Percentiles rank a stretch among this genome's conserved stretches.
Conservation (phyloP, 2,113 vertebrate species). For the Pterocles gutturalis region DNA sequence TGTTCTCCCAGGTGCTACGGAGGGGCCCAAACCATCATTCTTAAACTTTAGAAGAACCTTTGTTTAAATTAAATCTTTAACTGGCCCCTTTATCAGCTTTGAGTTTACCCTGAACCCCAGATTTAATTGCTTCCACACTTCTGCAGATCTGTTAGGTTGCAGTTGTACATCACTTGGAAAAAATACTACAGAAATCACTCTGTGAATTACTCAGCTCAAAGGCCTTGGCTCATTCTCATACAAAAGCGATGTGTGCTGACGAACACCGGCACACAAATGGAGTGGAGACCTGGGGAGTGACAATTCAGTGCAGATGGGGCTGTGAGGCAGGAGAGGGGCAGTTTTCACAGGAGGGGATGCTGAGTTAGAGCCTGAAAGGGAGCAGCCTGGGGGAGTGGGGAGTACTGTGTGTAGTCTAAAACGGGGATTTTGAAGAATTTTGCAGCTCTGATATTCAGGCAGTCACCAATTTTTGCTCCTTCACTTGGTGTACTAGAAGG, state of each 20-base stretch:
- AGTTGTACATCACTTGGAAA: neutral
- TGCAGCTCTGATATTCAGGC: neutral
- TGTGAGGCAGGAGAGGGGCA: neutral
- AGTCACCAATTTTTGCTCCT: neutral
- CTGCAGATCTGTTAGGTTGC: neutral
- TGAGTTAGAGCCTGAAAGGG: neutral
- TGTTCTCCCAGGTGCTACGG: too few relatives aligned
- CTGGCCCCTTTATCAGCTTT: neutral
- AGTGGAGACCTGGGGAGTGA: neutral
- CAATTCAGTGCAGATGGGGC: neutral
- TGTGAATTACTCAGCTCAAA: neutral
- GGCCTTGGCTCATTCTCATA: neutral
- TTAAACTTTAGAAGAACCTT: neutral
- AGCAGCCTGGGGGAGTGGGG: neutral
- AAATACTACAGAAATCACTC: neutral
- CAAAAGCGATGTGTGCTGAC: neutral
- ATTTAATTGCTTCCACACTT: neutral
- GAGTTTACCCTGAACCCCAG: neutral
- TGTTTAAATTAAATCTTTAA: neutral
- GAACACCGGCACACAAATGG: neutral
- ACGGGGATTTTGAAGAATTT: neutral
- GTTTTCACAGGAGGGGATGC: too few relatives aligned
- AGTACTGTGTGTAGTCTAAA: fast-evolving
- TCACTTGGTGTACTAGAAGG: neutral
- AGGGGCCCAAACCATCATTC: neutral